Percentiles rank a stretch among this genome's conserved stretches.
Evolutionary conservation across 1,140 invertebrate genomes (phyloP).

Genomic region (Drosophila nigromelanica): DNA sequence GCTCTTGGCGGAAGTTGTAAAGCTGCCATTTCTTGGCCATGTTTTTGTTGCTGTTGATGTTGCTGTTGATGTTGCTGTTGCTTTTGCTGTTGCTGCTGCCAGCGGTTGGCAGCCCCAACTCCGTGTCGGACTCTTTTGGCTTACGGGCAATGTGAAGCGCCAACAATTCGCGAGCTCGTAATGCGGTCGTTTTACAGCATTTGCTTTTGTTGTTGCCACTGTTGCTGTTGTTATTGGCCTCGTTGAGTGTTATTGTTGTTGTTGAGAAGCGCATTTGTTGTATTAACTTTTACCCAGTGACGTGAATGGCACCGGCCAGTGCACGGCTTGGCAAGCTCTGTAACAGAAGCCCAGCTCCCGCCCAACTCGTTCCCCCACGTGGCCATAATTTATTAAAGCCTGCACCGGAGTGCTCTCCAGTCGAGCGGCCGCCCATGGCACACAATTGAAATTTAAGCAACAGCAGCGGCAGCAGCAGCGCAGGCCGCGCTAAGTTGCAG

Average conservation of each 20-base stretch:
- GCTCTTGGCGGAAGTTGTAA: slow-evolving; percentile 78
- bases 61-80: slow-evolving; percentile 35
- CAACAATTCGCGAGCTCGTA: slow-evolving; percentile 80
- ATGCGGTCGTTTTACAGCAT: slow-evolving; percentile 77
- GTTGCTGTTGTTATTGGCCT: slow-evolving; percentile 32
- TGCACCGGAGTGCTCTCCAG: slow-evolving; percentile 79
- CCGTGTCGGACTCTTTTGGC: slow-evolving; percentile 58
- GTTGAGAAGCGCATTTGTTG: slow-evolving; percentile 71
- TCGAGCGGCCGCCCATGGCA: slow-evolving; percentile 66
- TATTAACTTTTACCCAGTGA: slow-evolving; percentile 78
- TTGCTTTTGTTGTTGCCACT: slow-evolving; percentile 47
- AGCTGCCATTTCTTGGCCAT: slow-evolving; percentile 81
- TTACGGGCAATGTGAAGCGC: slow-evolving; percentile 47
- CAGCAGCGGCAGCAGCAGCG: slow-evolving; percentile 35
- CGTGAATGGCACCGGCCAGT: slow-evolving; percentile 57
- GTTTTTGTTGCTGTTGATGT: slow-evolving; percentile 58
- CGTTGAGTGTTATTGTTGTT: slow-evolving; percentile 43
- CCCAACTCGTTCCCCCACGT: slow-evolving; percentile 32
- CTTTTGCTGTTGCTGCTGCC: slow-evolving; percentile 58
- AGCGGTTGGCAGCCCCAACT: slow-evolving; percentile 26
- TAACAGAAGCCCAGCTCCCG: slow-evolving; percentile 25
- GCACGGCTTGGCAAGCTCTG: slow-evolving; percentile 19
- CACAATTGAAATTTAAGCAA: slow-evolving; percentile 82
- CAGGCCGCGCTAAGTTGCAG: slow-evolving; percentile 53
- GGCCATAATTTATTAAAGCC: slow-evolving; percentile 80